Conservation (phyloP, 2,797 vertebrate genomes). For the Delichon dasypus region DNA sequence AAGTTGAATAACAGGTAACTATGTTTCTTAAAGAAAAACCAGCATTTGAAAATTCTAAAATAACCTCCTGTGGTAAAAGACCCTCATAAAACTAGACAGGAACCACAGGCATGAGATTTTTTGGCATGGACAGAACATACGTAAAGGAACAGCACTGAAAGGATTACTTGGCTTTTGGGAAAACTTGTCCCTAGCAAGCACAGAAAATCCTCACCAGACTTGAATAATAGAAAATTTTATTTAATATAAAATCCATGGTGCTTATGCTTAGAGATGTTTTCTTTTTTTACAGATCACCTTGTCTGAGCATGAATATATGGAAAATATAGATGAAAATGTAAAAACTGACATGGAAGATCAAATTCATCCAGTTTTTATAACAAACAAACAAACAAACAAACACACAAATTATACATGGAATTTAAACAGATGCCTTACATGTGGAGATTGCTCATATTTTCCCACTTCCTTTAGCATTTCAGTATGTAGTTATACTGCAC, state of each 20-base stretch:
- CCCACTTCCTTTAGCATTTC: not conserved
- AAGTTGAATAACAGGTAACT: not conserved
- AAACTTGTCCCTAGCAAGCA: not conserved
- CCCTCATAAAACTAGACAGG: not conserved
- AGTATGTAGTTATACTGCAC: not conserved
- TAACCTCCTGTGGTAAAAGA: not conserved
- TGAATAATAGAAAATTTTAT: not conserved
- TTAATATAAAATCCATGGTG: not conserved
- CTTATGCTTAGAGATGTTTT: not conserved
- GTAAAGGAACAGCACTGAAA: not conserved
- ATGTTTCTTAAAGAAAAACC: not conserved
- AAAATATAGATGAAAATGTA: not conserved
- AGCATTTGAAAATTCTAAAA: not conserved
- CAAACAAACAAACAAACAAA: not conserved
- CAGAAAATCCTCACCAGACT: not conserved
- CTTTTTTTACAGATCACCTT: not conserved
- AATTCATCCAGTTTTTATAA: not conserved
- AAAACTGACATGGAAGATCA: not conserved
- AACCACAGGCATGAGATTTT: not conserved
- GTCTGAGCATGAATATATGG: not conserved
- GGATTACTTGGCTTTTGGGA: not conserved
- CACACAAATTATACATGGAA: not conserved
- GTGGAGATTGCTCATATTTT: not conserved
- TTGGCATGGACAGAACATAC: not conserved
- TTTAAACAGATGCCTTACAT: constrained; percentile 16